Evolutionary conservation across 1,140 invertebrate species (phyloP), one percentile per base, ranked within the genome.

Genomic region (Tetragonula clypearis): DNA sequence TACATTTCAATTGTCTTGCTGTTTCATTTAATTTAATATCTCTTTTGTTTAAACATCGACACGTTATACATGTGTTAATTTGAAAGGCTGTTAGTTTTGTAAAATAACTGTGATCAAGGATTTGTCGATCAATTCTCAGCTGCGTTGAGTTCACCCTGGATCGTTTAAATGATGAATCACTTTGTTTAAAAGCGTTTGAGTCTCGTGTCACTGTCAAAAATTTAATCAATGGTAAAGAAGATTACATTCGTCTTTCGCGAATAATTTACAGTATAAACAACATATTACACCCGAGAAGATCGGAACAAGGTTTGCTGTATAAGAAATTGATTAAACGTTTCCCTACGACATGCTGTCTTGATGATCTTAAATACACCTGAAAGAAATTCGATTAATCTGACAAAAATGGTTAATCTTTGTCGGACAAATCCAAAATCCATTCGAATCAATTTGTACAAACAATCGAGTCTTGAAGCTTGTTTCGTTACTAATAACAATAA

Each of bases 281-380:
- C 23, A 30, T 76, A 58, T 76, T 53, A 62, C 53, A 6, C 30
- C 35, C 49, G 23, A 30, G 30, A 41, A 66, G 21, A 82, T 75
- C 80, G 49, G 62, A 26, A 65, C 71, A 82, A n/a, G 41, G 19
- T 35, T 4, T 65, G 5, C 21, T 23, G 19, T 73, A 17, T 35
- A 26, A 58, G 11, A 55, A 65, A 73, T 14, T 6, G 71, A 17
- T 53, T 79, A 56, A 79, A 79, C 49, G 26, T 79, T 71, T 79
- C 72, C n/a, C n/a, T n/a, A 9, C 26, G 41, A 11, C 26, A n/a
- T 19, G 23, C 14, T 21, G 30, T 30, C 41, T 79, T 72, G 65
- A 53, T 56, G 19, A 12, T 23, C 26, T 26, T 65, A 62, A 79
- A 41, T 30, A 49, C 76, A 30, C 30, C 30, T 1, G 30, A 30